Base-by-base conservation (phyloP, 2,888 invertebrate genomes). In the Ophion ellenae region DNA sequence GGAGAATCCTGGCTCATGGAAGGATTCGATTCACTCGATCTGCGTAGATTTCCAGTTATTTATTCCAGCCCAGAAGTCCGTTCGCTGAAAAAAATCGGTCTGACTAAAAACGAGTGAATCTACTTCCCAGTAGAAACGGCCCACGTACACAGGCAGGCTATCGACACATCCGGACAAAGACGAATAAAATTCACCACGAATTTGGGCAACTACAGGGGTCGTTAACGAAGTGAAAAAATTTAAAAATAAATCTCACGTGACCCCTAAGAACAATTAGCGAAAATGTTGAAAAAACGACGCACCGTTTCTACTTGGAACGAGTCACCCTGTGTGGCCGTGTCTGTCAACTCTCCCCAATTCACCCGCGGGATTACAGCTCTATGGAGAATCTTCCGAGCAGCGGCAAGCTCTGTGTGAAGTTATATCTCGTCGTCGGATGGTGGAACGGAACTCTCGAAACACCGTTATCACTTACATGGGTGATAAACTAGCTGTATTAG, bases 331-430 rank as follows among this genome's bases (percentile, higher is more conserved):
- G 1, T 53, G 53, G 5, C 17, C 5, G 53, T 53, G 47, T 79
- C 69, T 64, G 66, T 69, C 70, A 53, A 64, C n/a, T 53, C 64
- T 61, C 66, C 14, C 47, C 71, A 45, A 64, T 40, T 28, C 24
- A 40, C 64, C 53, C 57, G 45, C 14, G 59, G 81, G 82, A 85
- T 85, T 85, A 73, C 75, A 71, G 36, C 71, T 83, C 75, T 83
- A 83, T 83, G 82, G 76, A 83, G 53, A 53, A 83, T 85, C 78
- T 79, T 83, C 83, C 80, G 79, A 67, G 82, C 67, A 83, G 81
- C 78, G 67, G 70, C 76, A 61, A 67, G 74, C 64, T 73, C 59
- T 45, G 71, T 71, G 69, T 40, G 4, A 61, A 59, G 59, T 61
- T 71, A 70, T 64, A 79, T 79, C 67, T 24, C 67, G 36, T 77